A percentile compares a stretch with the other conserved stretches of the same genome.
These are phyloP conservation scores for Asbolus verrucosus DNA, from an alignment of 1,140 invertebrate species.

Conservation along the genomic window DNA sequence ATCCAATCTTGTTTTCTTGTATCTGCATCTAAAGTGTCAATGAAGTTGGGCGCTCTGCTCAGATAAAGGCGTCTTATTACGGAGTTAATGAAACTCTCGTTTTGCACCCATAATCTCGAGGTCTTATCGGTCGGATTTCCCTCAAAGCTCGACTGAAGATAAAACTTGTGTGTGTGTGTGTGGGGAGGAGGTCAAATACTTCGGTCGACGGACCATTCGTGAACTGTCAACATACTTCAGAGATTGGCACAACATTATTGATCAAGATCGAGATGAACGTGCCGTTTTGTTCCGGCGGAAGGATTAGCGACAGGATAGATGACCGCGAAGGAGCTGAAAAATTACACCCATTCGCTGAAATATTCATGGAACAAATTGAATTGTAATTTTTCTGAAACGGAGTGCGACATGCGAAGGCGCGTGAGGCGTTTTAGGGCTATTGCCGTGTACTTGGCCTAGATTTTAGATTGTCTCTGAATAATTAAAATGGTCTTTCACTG, in stretches of 20 bases:
- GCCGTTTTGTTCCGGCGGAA: slow-evolving; percentile 17
- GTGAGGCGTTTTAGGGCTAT: slow-evolving; percentile 32
- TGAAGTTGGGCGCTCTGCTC: slow-evolving; percentile 34
- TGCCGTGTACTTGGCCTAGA: slow-evolving; percentile 34
- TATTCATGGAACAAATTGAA: neutral
- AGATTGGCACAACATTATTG: slow-evolving; percentile 19
- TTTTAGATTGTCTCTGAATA: slow-evolving; percentile 40
- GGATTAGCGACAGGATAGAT: slow-evolving; percentile 30
- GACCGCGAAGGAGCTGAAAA: too few species aligned
- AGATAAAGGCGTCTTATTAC: slow-evolving; percentile 45
- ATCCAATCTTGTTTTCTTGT: slow-evolving; percentile 35
- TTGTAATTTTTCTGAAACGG: slow-evolving; percentile 25
- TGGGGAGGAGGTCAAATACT: slow-evolving; percentile 8
- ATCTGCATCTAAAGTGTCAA: slow-evolving; percentile 44
- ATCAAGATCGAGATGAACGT: slow-evolving; percentile 35
- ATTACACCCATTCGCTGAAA: too few species aligned
- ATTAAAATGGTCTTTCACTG: slow-evolving; percentile 38
- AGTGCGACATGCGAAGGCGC: slow-evolving; percentile 23
- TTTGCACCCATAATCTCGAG: slow-evolving; percentile 43
- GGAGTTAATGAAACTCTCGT: slow-evolving; percentile 42
- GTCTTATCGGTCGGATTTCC: slow-evolving; percentile 43
- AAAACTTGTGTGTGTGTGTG: slow-evolving; percentile 4
- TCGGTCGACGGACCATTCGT: slow-evolving; percentile 18
- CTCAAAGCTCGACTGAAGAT: slow-evolving; percentile 23
- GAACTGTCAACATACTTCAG: neutral